phyloP scores from a whole-genome alignment of 1,140 invertebrate species.

The Platyscapa corneri region DNA sequence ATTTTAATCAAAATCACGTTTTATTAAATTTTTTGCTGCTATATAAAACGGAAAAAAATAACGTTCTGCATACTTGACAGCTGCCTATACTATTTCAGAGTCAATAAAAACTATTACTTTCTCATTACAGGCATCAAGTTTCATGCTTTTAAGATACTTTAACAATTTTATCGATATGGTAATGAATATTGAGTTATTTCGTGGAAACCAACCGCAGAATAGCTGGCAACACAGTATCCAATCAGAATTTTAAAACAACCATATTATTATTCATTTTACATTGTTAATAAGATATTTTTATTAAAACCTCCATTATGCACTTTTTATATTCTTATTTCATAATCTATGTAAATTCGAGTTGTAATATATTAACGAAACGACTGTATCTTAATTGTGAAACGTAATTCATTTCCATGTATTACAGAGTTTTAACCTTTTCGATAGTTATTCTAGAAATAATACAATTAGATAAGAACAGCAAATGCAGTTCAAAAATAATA shows the following conservation, averaged over 20 bases:
- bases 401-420: too few relatives aligned
- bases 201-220: neutral
- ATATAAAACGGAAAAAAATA: neutral
- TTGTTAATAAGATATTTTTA: too few relatives aligned
- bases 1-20: neutral
- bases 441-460: too few relatives aligned
- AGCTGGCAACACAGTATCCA: neutral
- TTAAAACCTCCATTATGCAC: too few relatives aligned
- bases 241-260: neutral
- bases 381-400: too few relatives aligned
- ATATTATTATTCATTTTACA: neutral
- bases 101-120: neutral
- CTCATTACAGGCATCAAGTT: neutral
- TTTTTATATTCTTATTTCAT: too few relatives aligned
- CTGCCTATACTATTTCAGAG: neutral
- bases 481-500: too few relatives aligned
- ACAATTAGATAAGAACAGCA: too few relatives aligned
- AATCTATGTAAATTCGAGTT: too few relatives aligned
- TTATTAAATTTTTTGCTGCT: neutral
- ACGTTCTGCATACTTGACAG: neutral
- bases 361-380: too few relatives aligned
- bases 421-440: too few relatives aligned
- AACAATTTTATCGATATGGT: constrained; percentile 9
- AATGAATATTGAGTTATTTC: constrained; percentile 23
- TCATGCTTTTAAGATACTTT: neutral